phyloP scores from a whole-genome alignment of 2,113 vertebrate species.

The Halcyon senegalensis region DNA sequence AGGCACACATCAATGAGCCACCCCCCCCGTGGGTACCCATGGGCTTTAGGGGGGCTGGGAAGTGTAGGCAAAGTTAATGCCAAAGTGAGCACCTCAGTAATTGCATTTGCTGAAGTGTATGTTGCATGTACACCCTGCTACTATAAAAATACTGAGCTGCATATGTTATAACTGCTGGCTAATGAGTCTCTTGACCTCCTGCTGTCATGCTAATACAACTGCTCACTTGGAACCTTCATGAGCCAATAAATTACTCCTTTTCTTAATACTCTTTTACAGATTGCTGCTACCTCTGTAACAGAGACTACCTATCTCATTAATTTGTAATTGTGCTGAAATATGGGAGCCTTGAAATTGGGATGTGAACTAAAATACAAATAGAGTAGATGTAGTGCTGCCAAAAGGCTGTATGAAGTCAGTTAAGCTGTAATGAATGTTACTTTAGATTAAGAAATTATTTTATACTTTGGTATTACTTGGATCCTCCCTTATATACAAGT shows the following conservation, averaged over 20 bases:
- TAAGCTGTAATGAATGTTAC: neutral
- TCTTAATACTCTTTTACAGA: slow-evolving; percentile 32
- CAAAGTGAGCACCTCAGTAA: neutral
- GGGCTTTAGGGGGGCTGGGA: neutral
- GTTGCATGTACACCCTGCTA: neutral
- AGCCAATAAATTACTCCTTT: slow-evolving; percentile 52
- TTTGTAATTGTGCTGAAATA: slow-evolving; percentile 67
- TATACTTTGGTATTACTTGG: neutral
- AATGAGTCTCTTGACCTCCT: slow-evolving; percentile 60
- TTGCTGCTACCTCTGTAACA: slow-evolving; percentile 17
- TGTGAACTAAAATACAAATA: slow-evolving; percentile 21
- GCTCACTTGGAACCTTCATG: slow-evolving; percentile 29
- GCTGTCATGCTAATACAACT: slow-evolving; percentile 23
- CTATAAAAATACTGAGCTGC: neutral
- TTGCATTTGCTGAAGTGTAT: rapidly evolving
- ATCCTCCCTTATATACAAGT: neutral
- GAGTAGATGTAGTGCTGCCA: neutral
- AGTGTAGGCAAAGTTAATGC: neutral
- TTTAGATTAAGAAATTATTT: neutral
- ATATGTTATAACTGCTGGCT: neutral
- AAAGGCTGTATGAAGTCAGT: neutral
- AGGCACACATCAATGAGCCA: neutral
- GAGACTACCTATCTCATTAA: slow-evolving; percentile 64
- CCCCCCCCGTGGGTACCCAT: rapidly evolving
- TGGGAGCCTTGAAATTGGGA: neutral